Percentiles rank a stretch among this genome's conserved stretches.
phyloP scores from a whole-genome alignment of 2,888 invertebrate species.

The Drosophila kambysellisi region DNA sequence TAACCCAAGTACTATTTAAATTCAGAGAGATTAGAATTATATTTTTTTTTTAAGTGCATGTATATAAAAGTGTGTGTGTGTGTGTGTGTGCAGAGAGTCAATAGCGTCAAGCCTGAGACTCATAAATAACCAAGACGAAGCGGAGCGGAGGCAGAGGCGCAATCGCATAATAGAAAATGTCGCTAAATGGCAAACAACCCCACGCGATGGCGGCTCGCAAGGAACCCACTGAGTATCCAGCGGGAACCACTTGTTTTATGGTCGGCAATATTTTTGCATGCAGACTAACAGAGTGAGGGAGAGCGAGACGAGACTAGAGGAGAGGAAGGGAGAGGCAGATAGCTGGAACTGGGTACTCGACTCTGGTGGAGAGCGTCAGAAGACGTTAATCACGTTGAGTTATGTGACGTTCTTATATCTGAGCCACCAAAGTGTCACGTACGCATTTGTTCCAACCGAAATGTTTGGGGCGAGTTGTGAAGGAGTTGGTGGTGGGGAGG shows the following conservation, averaged over 20 bases:
- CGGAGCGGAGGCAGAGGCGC: conserved; percentile 44
- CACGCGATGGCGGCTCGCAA: conserved; percentile 20
- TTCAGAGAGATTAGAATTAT: background rate
- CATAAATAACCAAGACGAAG: conserved; percentile 46
- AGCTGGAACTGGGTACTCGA: conserved; percentile 4
- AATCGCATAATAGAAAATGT: conserved; percentile 67
- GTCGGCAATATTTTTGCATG: conserved; percentile 79
- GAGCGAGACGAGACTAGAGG: background rate
- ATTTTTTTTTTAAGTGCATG: background rate
- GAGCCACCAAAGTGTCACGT: conserved; percentile 82
- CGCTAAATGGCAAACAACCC: conserved; percentile 69
- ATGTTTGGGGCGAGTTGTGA: conserved; percentile 22
- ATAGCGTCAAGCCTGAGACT: conserved; percentile 21
- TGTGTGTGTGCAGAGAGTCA: conserved; percentile 15
- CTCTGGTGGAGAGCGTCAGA: conserved; percentile 62
- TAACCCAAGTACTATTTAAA: background rate
- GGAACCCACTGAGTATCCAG: conserved; percentile 34
- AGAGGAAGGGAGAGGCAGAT: background rate
- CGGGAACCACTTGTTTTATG: conserved; percentile 70
- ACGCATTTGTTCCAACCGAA: conserved; percentile 79
- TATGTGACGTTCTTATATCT: conserved; percentile 85
- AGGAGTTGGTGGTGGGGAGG: conserved; percentile 29
- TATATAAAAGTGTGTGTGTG: no score
- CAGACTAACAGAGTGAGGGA: conserved; percentile 14
- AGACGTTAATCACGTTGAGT: conserved; percentile 85